Evolutionary conservation across 2,888 invertebrate genomes (phyloP).

Genomic region (Criorhina ranunculi): DNA sequence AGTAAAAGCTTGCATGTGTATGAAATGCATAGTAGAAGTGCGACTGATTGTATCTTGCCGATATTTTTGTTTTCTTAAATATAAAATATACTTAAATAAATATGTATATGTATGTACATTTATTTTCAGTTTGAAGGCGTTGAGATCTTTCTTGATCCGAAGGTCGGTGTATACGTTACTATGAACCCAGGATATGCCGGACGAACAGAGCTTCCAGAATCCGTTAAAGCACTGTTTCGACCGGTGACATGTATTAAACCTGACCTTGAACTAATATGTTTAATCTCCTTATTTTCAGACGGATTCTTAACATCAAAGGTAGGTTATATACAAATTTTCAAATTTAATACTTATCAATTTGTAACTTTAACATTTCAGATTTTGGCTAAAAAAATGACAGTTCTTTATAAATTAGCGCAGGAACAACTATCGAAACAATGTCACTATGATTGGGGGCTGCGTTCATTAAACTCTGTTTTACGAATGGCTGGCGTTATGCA

Average conservation of each 20-base stretch:
- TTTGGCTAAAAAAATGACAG: slow-evolving; percentile 97
- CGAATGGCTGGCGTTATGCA: slow-evolving; percentile 96
- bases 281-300: slow-evolving; percentile 96
- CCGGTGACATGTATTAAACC: slow-evolving; percentile 97
- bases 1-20: too few species aligned
- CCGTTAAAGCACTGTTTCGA: slow-evolving; percentile 95
- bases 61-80: too few species aligned
- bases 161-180: slow-evolving; percentile 96
- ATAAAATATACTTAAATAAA: too few species aligned
- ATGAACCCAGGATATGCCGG: slow-evolving; percentile 98
- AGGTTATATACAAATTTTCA: neutral
- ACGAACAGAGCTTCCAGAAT: slow-evolving; percentile 95
- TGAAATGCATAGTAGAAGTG: too few species aligned
- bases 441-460: slow-evolving; percentile 97
- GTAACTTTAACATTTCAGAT: slow-evolving; percentile 83
- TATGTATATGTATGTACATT: too few species aligned
- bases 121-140: slow-evolving; percentile 91
- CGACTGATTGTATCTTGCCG: too few species aligned
- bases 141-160: slow-evolving; percentile 92
- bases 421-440: slow-evolving; percentile 96
- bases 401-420: slow-evolving; percentile 93
- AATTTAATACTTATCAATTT: neutral
- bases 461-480: slow-evolving; percentile 95
- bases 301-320: slow-evolving; percentile 96
- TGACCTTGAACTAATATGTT: slow-evolving; percentile 95